A percentile compares a stretch with the other conserved stretches of the same genome.
Evolutionary conservation across 2,113 vertebrate species (phyloP).

Genomic region (Penelope pileata): DNA sequence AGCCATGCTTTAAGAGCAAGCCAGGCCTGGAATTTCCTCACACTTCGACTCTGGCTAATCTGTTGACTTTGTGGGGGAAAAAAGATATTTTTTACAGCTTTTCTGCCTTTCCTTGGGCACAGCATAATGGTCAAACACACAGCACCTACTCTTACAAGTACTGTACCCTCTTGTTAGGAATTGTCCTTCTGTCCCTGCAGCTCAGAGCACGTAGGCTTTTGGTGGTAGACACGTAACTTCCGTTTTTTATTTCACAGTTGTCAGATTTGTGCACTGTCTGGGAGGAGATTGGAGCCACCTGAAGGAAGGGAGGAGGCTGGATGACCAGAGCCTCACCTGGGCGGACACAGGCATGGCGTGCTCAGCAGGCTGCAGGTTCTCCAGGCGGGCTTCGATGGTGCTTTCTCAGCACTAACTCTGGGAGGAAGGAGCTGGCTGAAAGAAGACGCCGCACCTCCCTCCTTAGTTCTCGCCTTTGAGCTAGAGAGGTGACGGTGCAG

Average conservation of each 20-base stretch:
- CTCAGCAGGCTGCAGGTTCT: background rate
- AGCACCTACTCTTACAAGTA: background rate
- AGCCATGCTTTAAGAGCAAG: background rate
- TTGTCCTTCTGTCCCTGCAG: too few relatives aligned
- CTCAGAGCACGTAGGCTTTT: background rate
- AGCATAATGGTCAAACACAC: too few relatives aligned
- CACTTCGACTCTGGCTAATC: background rate
- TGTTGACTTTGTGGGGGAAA: background rate
- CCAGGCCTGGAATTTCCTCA: background rate
- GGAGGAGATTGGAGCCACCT: background rate
- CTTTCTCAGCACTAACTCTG: background rate
- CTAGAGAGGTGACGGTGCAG: background rate
- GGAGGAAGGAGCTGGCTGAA: background rate
- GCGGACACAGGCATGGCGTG: background rate
- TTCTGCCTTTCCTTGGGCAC: background rate
- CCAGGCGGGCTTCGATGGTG: background rate
- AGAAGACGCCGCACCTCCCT: background rate
- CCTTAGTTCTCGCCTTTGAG: background rate
- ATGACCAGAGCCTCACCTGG: background rate
- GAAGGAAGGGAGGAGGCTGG: background rate
- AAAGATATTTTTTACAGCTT: background rate
- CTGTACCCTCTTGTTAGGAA: background rate
- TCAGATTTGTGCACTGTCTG: background rate
- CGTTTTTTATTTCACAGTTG: background rate
- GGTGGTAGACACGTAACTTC: background rate